Percentiles rank a stretch among this genome's conserved stretches.
These are phyloP conservation scores for Cecidostiba fungosa DNA, from an alignment of 2,888 invertebrate genomes.

Conservation along the genomic window DNA sequence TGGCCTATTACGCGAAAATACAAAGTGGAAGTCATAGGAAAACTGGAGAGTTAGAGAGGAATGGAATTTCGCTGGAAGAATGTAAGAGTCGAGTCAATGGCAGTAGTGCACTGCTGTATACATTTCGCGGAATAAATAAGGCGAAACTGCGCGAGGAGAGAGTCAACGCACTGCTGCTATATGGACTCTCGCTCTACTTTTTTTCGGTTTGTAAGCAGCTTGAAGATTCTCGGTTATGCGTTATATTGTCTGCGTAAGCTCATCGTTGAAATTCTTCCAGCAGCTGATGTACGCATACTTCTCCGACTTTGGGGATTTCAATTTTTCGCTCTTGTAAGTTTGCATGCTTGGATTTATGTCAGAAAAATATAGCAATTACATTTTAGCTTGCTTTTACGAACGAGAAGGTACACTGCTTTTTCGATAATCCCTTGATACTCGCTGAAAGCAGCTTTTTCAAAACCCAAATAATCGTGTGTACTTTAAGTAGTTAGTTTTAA, in stretches of 20 bases:
- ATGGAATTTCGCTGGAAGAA: conserved; percentile 41
- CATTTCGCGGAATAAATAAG: conserved; percentile 43
- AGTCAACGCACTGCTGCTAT: background rate
- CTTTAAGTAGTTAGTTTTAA: no score
- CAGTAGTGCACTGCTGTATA: conserved; percentile 2
- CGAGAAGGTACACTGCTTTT: no score
- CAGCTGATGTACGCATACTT: background rate
- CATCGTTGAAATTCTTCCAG: background rate
- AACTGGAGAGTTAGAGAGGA: conserved; percentile 8
- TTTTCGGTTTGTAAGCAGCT: background rate
- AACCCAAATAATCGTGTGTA: no score
- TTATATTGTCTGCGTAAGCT: background rate
- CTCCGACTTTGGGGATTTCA: background rate
- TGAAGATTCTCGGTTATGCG: background rate
- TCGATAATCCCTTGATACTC: no score
- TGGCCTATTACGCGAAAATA: conserved; percentile 60
- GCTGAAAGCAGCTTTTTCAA: no score
- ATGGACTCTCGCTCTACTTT: background rate
- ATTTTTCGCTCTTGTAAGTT: background rate
- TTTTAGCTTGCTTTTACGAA: no score
- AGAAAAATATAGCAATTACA: background rate
- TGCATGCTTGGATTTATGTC: background rate
- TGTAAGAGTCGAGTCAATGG: conserved; percentile 51
- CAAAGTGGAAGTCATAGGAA: conserved; percentile 42
- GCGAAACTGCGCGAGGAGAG: conserved; percentile 31